Conservation (phyloP, 1,140 invertebrate species). For the Pissodes strobi region DNA sequence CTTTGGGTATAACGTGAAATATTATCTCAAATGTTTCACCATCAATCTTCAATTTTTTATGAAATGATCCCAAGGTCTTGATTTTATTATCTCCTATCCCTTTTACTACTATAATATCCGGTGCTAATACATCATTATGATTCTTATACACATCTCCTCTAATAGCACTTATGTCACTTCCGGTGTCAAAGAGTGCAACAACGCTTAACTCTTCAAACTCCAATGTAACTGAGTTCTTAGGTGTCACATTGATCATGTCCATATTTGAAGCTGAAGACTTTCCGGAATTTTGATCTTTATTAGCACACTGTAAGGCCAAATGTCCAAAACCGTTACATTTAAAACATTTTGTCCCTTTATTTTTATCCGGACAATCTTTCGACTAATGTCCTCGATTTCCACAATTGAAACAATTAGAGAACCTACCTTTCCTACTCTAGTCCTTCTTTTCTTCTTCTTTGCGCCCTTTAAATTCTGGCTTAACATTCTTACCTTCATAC, state of each 20-base stretch:
- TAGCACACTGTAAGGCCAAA: background rate
- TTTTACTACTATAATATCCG: background rate
- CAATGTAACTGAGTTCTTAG: background rate
- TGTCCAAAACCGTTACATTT: constrained; percentile 11
- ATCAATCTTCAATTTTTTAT: constrained; percentile 9
- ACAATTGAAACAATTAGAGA: constrained; percentile 17
- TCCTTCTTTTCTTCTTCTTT: background rate
- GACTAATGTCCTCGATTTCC: constrained; percentile 3
- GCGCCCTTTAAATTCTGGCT: too few relatives aligned
- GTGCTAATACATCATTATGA: background rate
- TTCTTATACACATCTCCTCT: constrained; percentile 12
- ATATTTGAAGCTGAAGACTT: too few relatives aligned
- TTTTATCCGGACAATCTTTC: background rate
- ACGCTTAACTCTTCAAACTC: background rate
- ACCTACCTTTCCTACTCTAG: background rate
- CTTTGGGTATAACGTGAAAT: constrained; percentile 10
- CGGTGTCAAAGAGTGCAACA: constrained; percentile 1
- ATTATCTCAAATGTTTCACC: background rate
- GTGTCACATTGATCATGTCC: background rate
- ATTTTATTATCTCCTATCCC: constrained; percentile 5
- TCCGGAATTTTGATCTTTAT: too few relatives aligned
- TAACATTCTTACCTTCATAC: background rate
- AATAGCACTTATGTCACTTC: constrained; percentile 2
- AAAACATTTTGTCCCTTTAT: too few relatives aligned
- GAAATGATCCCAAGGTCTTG: constrained; percentile 9